These are phyloP conservation scores for Octodon degus DNA, from an alignment of 2,113 vertebrate species.

Conservation along the genomic window DNA sequence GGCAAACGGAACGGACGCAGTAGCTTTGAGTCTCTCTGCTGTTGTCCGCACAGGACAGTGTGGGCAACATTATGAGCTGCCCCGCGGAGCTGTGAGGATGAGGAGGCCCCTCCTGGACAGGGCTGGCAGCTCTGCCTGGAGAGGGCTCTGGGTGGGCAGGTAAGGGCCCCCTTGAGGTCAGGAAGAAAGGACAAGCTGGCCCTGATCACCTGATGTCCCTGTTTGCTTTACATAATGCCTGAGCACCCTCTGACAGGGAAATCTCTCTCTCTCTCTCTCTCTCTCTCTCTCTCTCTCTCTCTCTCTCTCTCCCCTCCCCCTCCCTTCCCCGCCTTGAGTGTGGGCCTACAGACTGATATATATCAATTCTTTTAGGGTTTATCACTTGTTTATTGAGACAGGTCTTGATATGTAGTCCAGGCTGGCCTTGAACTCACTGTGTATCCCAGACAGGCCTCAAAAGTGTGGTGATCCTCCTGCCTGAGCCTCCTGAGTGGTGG, in stretches of 20 bases:
- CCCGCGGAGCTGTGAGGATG: not conserved
- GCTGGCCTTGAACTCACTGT: too few species aligned
- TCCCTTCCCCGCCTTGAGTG: too few species aligned
- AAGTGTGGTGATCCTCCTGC: not conserved
- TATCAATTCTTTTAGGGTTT: not conserved
- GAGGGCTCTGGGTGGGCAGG: too few species aligned
- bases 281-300: too few species aligned
- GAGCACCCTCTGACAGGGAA: not conserved
- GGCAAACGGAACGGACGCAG: not conserved
- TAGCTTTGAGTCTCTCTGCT: not conserved
- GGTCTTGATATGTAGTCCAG: too few species aligned
- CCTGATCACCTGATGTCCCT: not conserved
- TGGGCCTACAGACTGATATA: not conserved
- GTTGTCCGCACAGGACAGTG: not conserved
- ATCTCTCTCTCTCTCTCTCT: not conserved
- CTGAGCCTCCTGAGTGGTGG: not conserved
- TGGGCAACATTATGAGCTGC: not conserved
- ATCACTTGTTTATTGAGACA: too few species aligned
- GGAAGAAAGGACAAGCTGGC: not conserved
- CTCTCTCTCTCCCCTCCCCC: too few species aligned
- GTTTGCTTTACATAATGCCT: not conserved
- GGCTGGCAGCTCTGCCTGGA: too few species aligned
- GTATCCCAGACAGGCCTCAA: too few species aligned
- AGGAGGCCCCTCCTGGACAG: too few species aligned
- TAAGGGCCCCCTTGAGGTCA: too few species aligned